Evolutionary conservation across 2,113 vertebrate species (phyloP), one percentile per base, ranked within the genome.

Genomic region (Centrocercus urophasianus): DNA sequence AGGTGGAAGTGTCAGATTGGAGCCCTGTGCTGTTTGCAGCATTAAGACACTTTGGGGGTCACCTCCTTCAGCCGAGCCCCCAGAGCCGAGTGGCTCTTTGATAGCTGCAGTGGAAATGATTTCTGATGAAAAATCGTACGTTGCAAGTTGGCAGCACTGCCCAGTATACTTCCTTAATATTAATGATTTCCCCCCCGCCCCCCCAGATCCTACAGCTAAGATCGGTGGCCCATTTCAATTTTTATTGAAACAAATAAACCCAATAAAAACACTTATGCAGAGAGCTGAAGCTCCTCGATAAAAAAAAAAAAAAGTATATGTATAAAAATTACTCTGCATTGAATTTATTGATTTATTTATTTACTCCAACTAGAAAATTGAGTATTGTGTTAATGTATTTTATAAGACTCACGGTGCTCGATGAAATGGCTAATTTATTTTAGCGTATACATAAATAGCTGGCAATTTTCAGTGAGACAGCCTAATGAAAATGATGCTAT

Each of bases 401-500:
- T 98, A 98, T 98, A 98, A 98, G 98, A 98, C 98, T 98, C 98
- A 97, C 97, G 90, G 97, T 98, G 98, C 98, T 98, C 98, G 98
- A 98, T 98, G 98, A 98, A 98, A 98, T 98, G 98, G 98, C 98
- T 99, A 98, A 98, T 99, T 98, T 98, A 98, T 98, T 98, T 97
- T 97, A 98, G 97, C 95, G 78, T 97, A 98, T 98, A 99, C 98
- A 98, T 99, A 99, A 99, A 99, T 98, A 98, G 98, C 98, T 98
- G 97, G 98, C 98, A 97, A 98, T 98, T 98, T 98, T 98, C 98
- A 97, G 93, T 98, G 98, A 97, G 98, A 98, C 98, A 98, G 97
- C 91, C 97, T 99, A 98, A 98, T 98, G 98, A 98, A 98, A 98
- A 98, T 96, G 97, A 98, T 97, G 96, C 97, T 96, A 97, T 97